Base-by-base conservation (phyloP, 2,113 vertebrate genomes). In the Epinephelus moara region DNA sequence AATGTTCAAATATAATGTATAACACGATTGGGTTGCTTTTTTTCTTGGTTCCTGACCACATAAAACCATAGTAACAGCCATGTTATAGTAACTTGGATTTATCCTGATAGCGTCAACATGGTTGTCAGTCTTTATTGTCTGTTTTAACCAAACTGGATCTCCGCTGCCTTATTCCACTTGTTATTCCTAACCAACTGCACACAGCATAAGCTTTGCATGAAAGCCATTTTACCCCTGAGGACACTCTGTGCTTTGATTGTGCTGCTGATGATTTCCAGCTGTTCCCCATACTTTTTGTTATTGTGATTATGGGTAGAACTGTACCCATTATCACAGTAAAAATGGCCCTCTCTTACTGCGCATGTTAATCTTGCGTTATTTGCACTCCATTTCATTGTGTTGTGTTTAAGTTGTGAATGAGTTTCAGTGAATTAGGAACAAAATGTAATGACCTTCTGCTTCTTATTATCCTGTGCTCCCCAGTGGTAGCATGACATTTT, bases 261-360 rank as follows among this genome's bases (percentile, higher is more conserved):
- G 45, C 33, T 55, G 59, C 61, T 68, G 67, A 57, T 75, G 73
- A 67, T 59, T 72, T 82, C 56, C 82, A 75, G 60, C 47, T 78
- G 77, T 49, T 81, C 70, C 49, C 72, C 69, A 21, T 40, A 21
- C 61, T 69, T 72, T 30, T 21, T 33, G 68, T 70, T 10, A 33
- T 13, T 27, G 62, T 75, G 61, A 80, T 77, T 53, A 69, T 70
- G 55, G 23, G 4, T 14, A 45, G 0, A 3, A 5, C 42, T 27
- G 37, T 12, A 3, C 4, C 50, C 57, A 75, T 79, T 67, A 49
- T 70, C 62, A 59, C 17, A 42, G 25, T 47, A 21, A 25, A 49
- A 62, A 66, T 42, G 49, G 49, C 21, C 47, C 4, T 18, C 4
- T 63, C 19, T n/a, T 2, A 13, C 42, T 42, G 23, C 14, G 23